Conservation (phyloP, 1,140 invertebrate species). For the Harlomillsia oculata region DNA sequence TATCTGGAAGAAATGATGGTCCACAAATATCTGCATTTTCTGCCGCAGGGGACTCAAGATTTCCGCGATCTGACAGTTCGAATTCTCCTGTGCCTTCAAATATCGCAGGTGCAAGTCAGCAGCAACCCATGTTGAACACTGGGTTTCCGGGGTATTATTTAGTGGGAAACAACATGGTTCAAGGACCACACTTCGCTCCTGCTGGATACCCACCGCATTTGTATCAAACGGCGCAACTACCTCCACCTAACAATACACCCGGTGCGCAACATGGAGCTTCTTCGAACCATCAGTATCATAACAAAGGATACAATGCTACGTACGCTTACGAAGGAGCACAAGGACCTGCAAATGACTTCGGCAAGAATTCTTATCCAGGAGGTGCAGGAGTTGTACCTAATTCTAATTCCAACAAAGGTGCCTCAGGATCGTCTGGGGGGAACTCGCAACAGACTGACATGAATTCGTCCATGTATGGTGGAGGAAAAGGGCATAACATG, state of each 20-base stretch:
- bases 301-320: conserved; percentile 23
- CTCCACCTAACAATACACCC: conserved; percentile 26
- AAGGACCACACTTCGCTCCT: conserved; percentile 25
- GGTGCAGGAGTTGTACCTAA: conserved; percentile 25
- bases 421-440: conserved; percentile 20
- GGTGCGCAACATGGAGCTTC: conserved; percentile 26
- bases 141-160: conserved; percentile 22
- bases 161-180: conserved; percentile 30
- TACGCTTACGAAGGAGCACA: conserved; percentile 19
- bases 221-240: conserved; percentile 29
- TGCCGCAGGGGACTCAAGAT: conserved; percentile 24
- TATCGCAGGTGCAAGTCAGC: conserved; percentile 27
- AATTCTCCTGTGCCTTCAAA: conserved; percentile 35
- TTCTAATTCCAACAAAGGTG: conserved; percentile 22
- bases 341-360: conserved; percentile 24
- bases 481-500: conserved; percentile 23
- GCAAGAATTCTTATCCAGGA: conserved; percentile 27
- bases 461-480: conserved; percentile 34
- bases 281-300: conserved; percentile 33
- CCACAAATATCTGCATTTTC: conserved; percentile 25
- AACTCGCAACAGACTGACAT: conserved; percentile 34
- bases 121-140: conserved; percentile 25
- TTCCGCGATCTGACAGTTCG: conserved; percentile 32
- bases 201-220: conserved; percentile 28
- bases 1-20: conserved; percentile 29